Conservation (phyloP, 2,797 vertebrate species). For the Cryptoprocta ferox region DNA sequence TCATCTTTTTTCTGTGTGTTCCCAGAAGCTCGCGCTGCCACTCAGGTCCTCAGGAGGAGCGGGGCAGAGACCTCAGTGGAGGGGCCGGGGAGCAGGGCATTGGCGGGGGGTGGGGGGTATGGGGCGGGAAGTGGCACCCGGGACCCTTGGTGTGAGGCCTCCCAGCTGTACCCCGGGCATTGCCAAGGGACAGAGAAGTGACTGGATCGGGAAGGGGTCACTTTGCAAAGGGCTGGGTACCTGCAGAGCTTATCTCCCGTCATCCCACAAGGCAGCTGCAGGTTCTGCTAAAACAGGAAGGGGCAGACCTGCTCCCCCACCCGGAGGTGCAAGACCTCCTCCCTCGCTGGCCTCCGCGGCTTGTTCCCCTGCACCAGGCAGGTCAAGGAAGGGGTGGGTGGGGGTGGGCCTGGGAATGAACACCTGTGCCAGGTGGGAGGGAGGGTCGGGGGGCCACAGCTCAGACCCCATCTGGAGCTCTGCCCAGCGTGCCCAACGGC, state of each 20-base stretch:
- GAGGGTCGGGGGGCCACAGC: neutral
- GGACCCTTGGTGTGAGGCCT: accelerated
- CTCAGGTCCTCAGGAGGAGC: neutral
- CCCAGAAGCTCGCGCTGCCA: neutral
- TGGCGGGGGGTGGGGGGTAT: neutral
- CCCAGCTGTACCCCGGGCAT: neutral
- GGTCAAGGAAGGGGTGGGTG: neutral
- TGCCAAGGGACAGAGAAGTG: neutral
- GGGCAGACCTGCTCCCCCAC: neutral
- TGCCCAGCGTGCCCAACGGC: too few species aligned
- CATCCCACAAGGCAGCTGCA: neutral
- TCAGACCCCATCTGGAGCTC: neutral
- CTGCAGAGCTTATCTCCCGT: neutral
- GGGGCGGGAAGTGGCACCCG: too few species aligned
- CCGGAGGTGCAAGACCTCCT: neutral
- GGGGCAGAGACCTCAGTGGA: neutral
- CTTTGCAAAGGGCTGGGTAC: neutral
- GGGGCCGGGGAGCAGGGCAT: neutral
- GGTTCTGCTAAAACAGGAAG: slow-evolving; percentile 54
- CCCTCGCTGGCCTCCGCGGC: neutral
- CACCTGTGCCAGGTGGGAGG: neutral
- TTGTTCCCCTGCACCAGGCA: neutral
- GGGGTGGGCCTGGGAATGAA: neutral
- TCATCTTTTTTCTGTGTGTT: neutral
- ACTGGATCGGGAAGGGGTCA: too few species aligned